These are phyloP conservation scores for Bombylius discolor DNA, from an alignment of 2,888 invertebrate species.

Conservation along the genomic window DNA sequence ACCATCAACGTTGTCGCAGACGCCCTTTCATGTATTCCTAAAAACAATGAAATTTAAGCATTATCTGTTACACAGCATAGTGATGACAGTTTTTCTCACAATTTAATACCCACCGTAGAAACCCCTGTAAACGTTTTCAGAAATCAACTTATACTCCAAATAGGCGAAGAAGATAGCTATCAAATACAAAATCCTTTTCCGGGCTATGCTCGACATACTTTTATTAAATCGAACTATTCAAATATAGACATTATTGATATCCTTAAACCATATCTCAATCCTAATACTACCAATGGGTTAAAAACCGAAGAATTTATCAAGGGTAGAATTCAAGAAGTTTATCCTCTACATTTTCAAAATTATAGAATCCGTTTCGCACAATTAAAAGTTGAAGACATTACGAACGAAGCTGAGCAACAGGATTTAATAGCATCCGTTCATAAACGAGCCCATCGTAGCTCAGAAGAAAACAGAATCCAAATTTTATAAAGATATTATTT, in stretches of 20 bases:
- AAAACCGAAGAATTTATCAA: conserved; percentile 2
- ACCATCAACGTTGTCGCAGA: too few species aligned
- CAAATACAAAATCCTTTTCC: conserved; percentile 3
- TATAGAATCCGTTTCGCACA: conserved; percentile 7
- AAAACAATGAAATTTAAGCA: neutral
- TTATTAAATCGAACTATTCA: neutral
- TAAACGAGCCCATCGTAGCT: conserved; percentile 7
- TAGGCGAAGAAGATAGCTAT: conserved; percentile 2
- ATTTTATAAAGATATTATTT: conserved; percentile 11
- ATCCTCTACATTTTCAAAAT: conserved; percentile 6
- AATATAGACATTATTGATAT: conserved; percentile 3
- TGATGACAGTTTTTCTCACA: conserved; percentile 1
- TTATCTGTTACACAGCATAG: conserved; percentile 1
- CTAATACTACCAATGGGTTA: conserved; percentile 8
- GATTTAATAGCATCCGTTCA: neutral
- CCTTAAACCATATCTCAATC: conserved; percentile 5
- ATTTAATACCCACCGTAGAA: conserved; percentile 1
- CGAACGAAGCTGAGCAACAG: conserved; percentile 3
- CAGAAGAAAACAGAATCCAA: conserved; percentile 8
- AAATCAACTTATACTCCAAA: conserved; percentile 9
- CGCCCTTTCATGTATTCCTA: neutral
- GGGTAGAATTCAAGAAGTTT: conserved; percentile 9
- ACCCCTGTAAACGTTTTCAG: conserved; percentile 11
- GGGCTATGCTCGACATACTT: conserved; percentile 3
- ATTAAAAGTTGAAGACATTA: conserved; percentile 6